A percentile compares a stretch with the other conserved stretches of the same genome.
These are phyloP conservation scores for Chymomyza costata DNA, from an alignment of 1,140 invertebrate genomes.

Conservation along the genomic window DNA sequence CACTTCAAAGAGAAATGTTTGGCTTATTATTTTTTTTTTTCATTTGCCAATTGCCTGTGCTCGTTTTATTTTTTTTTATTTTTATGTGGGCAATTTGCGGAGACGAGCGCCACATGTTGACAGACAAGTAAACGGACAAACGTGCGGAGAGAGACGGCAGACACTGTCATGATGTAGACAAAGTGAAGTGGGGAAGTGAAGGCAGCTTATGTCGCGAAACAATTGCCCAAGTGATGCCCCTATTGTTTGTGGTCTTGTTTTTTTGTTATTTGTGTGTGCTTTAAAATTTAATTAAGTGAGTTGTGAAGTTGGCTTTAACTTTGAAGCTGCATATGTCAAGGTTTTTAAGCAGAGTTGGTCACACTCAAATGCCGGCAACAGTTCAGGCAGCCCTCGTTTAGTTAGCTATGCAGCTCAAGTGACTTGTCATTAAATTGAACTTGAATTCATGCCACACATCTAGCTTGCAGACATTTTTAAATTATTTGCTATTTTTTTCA, in stretches of 20 bases:
- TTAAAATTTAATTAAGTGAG: conserved; percentile 27
- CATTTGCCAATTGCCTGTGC: conserved; percentile 34
- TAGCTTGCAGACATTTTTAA: conserved; percentile 25
- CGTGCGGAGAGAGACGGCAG: too few species aligned
- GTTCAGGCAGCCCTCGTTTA: too few species aligned
- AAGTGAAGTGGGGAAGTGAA: too few species aligned
- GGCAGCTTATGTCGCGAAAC: conserved; percentile 1
- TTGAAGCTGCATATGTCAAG: too few species aligned
- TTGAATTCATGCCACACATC: too few species aligned
- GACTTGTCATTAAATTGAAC: too few species aligned
- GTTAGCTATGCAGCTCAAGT: too few species aligned
- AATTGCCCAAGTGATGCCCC: conserved; percentile 5
- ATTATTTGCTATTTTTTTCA: conserved; percentile 35
- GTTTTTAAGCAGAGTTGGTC: too few species aligned
- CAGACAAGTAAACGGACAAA: too few species aligned
- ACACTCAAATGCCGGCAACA: too few species aligned
- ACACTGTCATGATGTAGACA: conserved; percentile 3
- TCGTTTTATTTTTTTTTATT: too few species aligned
- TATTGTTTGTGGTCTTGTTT: too few species aligned
- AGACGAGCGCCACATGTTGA: conserved; percentile 51
- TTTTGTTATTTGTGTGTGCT: neutral
- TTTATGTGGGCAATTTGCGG: conserved; percentile 21
- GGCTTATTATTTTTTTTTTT: conserved; percentile 37
- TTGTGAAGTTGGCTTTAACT: conserved; percentile 7
- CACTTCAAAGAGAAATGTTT: conserved; percentile 54